These are phyloP conservation scores for Catocala fraxini DNA, from an alignment of 2,888 invertebrate species.

Conservation along the genomic window DNA sequence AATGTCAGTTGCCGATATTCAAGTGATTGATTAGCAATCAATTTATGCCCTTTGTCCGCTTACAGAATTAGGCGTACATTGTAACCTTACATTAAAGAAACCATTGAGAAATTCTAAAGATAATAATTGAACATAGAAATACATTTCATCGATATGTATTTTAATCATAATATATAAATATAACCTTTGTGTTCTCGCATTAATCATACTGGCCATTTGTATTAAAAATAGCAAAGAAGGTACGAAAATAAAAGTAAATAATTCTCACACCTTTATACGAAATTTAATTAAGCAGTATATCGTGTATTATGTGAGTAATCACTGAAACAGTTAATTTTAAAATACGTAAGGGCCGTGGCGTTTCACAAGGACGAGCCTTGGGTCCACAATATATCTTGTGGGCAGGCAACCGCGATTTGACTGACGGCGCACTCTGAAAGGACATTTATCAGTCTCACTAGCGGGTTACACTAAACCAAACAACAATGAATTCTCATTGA, in stretches of 20 bases:
- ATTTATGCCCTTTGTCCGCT: slow-evolving; percentile 31
- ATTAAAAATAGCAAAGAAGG: background rate
- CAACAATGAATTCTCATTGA: slow-evolving; percentile 87
- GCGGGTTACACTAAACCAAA: slow-evolving; percentile 86
- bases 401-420: slow-evolving; percentile 87
- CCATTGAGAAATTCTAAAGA: background rate
- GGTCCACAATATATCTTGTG: slow-evolving; percentile 87
- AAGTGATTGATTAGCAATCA: slow-evolving; percentile 47
- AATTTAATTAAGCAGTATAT: slow-evolving; percentile 22
- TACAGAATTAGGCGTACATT: slow-evolving; percentile 15
- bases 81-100: slow-evolving; percentile 14
- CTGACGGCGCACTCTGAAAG: slow-evolving; percentile 86
- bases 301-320: slow-evolving; percentile 61
- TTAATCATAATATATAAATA: too few relatives aligned
- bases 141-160: background rate
- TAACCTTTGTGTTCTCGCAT: too few relatives aligned
- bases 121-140: background rate
- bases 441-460: slow-evolving; percentile 87
- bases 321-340: slow-evolving; percentile 80
- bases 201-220: background rate
- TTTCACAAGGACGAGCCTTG: slow-evolving; percentile 79
- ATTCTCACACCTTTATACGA: slow-evolving; percentile 22
- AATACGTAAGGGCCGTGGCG: slow-evolving; percentile 69
- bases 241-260: background rate
- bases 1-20: slow-evolving; percentile 55